These are phyloP conservation scores for Jordanella pulchra DNA, from an alignment of 2,797 vertebrate species.

Conservation along the genomic window DNA sequence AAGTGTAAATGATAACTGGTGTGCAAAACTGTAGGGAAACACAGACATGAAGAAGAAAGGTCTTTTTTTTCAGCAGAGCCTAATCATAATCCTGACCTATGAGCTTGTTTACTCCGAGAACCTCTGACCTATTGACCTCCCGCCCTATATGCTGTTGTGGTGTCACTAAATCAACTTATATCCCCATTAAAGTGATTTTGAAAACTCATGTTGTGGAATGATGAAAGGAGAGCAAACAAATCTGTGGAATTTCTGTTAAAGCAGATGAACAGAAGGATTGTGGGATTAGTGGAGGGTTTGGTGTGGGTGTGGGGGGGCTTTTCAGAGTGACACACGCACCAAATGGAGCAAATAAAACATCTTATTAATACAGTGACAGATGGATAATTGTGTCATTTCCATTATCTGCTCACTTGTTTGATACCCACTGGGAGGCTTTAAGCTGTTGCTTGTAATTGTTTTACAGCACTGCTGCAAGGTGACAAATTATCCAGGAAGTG, in stretches of 20 bases:
- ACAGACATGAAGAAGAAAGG: conserved; percentile 24
- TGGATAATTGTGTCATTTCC: conserved; percentile 78
- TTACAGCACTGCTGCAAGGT: conserved; percentile 57
- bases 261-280: conserved; percentile 79
- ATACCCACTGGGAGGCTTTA: conserved; percentile 68
- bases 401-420: conserved; percentile 73
- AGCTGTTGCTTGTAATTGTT: conserved; percentile 67
- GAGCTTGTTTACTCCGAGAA: conserved; percentile 19
- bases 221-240: conserved; percentile 69
- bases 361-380: conserved; percentile 77
- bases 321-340: conserved; percentile 65
- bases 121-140: conserved; percentile 31
- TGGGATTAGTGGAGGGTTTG: conserved; percentile 74
- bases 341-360: conserved; percentile 79
- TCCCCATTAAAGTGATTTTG: conserved; percentile 65
- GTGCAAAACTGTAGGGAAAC: conserved; percentile 36
- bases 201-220: conserved; percentile 52
- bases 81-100: conserved; percentile 27
- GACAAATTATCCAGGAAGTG: conserved; percentile 22
- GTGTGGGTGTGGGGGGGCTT: conserved; percentile 64
- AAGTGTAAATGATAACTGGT: conserved; percentile 48
- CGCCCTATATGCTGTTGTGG: conserved; percentile 44
- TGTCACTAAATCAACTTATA: conserved; percentile 50
- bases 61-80: conserved; percentile 15
- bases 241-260: conserved; percentile 74